Percentiles rank a stretch among this genome's conserved stretches.
Evolutionary conservation across 2,888 invertebrate genomes (phyloP).

Genomic region (Stenodema calcarata): DNA sequence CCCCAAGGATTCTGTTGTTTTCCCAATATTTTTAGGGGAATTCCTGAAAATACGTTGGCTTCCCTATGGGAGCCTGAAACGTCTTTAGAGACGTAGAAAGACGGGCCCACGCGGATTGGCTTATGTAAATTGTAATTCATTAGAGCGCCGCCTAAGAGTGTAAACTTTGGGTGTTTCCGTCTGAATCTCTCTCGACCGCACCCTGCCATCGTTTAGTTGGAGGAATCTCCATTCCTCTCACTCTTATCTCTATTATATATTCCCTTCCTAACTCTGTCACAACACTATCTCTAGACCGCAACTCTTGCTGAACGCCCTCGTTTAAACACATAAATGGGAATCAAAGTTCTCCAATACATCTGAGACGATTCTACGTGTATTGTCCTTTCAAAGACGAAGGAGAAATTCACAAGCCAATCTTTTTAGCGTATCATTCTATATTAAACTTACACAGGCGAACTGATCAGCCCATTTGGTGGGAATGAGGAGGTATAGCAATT

Average conservation of each 20-base stretch:
- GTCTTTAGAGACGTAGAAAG: background rate
- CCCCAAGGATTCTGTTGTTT: background rate
- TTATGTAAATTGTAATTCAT: constrained; percentile 43
- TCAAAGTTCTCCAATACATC: background rate
- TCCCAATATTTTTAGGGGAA: background rate
- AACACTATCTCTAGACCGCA: constrained; percentile 28
- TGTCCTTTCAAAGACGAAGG: no score
- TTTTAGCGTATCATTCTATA: no score
- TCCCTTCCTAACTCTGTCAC: constrained; percentile 25
- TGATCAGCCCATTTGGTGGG: no score
- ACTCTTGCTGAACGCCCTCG: background rate
- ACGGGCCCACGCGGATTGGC: constrained; percentile 9
- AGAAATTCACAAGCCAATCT: no score
- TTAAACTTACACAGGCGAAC: no score
- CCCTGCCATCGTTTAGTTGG: background rate
- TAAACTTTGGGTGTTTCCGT: constrained; percentile 26
- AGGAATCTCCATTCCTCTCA: background rate
- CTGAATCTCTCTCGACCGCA: background rate
- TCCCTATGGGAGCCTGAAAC: background rate
- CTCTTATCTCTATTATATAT: constrained; percentile 39
- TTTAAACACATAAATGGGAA: background rate
- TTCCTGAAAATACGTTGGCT: background rate
- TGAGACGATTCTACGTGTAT: background rate
- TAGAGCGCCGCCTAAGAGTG: constrained; percentile 29
- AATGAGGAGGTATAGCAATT: no score